Conservation (phyloP, 2,113 vertebrate species). For the Gobius niger region DNA sequence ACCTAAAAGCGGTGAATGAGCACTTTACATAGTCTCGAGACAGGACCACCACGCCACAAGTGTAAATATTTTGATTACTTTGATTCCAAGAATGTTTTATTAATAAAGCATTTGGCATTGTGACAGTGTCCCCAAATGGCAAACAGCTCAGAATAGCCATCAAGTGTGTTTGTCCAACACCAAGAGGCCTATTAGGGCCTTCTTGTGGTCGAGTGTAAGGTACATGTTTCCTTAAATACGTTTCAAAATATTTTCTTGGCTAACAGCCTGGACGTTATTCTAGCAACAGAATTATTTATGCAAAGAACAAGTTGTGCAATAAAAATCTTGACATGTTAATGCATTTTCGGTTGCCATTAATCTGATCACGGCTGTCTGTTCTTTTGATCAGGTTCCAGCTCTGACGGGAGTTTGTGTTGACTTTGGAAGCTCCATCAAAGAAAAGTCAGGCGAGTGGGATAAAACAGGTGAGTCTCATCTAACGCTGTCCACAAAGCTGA, state of each 20-base stretch:
- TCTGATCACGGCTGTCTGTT: conserved; percentile 13
- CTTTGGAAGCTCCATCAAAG: conserved; percentile 6
- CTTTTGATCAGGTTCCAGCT: neutral
- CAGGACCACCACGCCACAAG: neutral
- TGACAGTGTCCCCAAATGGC: conserved; percentile 6
- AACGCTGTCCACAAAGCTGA: conserved; percentile 14
- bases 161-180: conserved; percentile 36
- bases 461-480: conserved; percentile 36
- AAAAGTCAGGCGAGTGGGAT: conserved; percentile 22
- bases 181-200: neutral
- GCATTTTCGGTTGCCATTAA: conserved; percentile 1
- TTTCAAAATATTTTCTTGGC: conserved; percentile 19
- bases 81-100: conserved; percentile 17
- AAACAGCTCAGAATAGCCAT: conserved; percentile 43
- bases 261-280: conserved; percentile 12
- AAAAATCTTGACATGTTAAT: neutral
- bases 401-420: conserved; percentile 27
- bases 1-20: conserved; percentile 2
- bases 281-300: conserved; percentile 13
- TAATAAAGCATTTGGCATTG: conserved; percentile 15
- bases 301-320: conserved; percentile 5
- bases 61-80: conserved; percentile 11
- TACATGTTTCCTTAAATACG: conserved; percentile 30
- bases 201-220: conserved; percentile 21
- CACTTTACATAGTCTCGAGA: conserved; percentile 4